Percentiles rank a stretch among this genome's conserved stretches.
Evolutionary conservation across 2,797 vertebrate genomes (phyloP).

Genomic region (Mycteria americana): DNA sequence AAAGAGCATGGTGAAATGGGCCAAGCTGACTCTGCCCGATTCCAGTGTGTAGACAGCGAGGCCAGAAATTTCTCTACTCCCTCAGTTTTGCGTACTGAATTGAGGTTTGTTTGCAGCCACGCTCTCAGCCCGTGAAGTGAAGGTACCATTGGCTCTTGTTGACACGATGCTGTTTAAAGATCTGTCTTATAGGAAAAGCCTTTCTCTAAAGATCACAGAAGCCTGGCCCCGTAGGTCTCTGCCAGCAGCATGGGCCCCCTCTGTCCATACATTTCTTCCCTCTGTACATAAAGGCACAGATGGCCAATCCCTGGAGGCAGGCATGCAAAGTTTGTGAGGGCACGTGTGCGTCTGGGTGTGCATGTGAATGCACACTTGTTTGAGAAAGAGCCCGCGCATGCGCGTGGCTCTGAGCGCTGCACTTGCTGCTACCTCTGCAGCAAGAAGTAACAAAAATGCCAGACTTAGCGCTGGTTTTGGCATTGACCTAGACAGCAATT

Average conservation of each 20-base stretch:
- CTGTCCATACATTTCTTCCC: background rate
- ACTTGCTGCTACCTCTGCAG: background rate
- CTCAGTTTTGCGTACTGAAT: background rate
- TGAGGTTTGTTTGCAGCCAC: background rate
- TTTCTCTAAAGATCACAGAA: background rate
- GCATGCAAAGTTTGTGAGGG: background rate
- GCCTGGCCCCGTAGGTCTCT: background rate
- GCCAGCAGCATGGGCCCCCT: background rate
- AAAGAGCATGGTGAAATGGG: rapidly evolving
- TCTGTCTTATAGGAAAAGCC: background rate
- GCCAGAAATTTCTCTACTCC: background rate
- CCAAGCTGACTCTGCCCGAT: background rate
- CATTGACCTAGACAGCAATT: rapidly evolving
- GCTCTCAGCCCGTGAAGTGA: background rate
- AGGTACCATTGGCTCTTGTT: background rate
- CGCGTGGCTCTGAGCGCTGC: rapidly evolving
- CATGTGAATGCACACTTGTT: background rate
- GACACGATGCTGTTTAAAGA: background rate
- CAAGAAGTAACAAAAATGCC: rapidly evolving
- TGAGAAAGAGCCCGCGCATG: background rate
- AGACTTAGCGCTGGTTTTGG: background rate
- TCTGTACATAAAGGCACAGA: background rate
- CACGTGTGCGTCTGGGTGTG: background rate
- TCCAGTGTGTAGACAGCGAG: rapidly evolving
- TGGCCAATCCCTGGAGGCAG: background rate